phyloP scores from a whole-genome alignment of 1,140 invertebrate genomes.

The Solenopsis fugax region DNA sequence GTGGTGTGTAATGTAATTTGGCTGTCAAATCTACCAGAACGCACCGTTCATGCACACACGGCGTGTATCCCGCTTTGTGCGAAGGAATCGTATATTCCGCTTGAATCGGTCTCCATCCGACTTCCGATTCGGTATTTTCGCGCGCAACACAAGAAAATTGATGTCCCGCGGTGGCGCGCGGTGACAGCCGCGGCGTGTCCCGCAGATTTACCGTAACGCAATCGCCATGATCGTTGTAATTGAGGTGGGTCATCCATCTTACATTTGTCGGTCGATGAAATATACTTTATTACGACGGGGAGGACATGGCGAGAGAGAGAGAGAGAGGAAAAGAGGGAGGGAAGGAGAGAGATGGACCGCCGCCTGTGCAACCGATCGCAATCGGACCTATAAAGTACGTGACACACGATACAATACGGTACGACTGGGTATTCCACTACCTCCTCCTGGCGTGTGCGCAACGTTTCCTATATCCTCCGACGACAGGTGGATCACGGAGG shows the following conservation, averaged over 20 bases:
- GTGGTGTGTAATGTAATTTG: conserved; percentile 45
- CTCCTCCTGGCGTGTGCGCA: background rate
- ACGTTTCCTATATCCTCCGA: conserved; percentile 37
- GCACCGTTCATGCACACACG: background rate
- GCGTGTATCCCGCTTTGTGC: background rate
- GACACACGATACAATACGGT: conserved; percentile 48
- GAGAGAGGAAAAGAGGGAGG: too few relatives aligned
- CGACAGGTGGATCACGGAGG: conserved; percentile 59
- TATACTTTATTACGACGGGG: conserved; percentile 40
- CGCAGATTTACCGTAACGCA: conserved; percentile 44
- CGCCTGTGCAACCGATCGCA: conserved; percentile 43
- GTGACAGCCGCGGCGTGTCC: conserved; percentile 15
- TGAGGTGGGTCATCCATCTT: conserved; percentile 45
- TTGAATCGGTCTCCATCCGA: background rate
- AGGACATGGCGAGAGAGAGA: background rate
- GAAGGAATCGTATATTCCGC: conserved; percentile 15
- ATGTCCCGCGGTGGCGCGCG: background rate
- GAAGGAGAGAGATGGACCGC: background rate
- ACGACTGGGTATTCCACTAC: conserved; percentile 19
- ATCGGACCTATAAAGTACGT: conserved; percentile 63
- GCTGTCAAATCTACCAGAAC: conserved; percentile 52
- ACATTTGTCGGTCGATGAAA: conserved; percentile 43
- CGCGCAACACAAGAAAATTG: conserved; percentile 11
- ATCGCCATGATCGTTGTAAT: conserved; percentile 50
- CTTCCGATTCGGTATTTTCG: conserved; percentile 11